Base-by-base conservation (phyloP, 2,888 invertebrate genomes). In the Torymus texanus region DNA sequence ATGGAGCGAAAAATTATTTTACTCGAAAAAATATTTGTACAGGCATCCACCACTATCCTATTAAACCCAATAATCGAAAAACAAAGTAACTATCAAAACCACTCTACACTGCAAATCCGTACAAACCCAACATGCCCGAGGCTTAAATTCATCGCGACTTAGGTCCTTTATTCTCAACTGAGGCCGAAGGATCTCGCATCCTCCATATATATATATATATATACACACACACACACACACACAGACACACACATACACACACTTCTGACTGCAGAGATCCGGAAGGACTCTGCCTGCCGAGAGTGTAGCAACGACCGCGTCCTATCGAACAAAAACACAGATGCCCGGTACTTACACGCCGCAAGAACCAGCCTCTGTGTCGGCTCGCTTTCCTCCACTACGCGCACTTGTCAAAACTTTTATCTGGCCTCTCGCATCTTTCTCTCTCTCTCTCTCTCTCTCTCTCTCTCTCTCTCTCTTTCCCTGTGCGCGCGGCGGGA, bases 361-460 rank as follows among this genome's bases (percentile, higher is more conserved):
- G 63, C 81, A 75, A 58, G 67, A 71, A 70, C 74, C 41, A 41
- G 41, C 41, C 56, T 73, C 53, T 70, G 29, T n/a, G 41, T 41
- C 41, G 71, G 65, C 65, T 78, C 71, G 67, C 72, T 53, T 70
- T 78, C 55, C 24, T 56, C 24, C 50, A 16, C 50, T 62, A 55
- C 5, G 41, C 18, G 83, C 84, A 85, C 86, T 86, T 87, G 87
- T 87, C 87, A 85, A 87, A 88, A 88, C 86, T 88, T 87, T 87
- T 86, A 88, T 87, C 86, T 83, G 75, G 74, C 62, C 82, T 84
- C 75, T 83, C 82, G 85, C 84, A 84, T 83, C 79, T 78, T 73
- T 41, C 63, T 61, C 24, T 14, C n/a, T 50, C 66, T n/a, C n/a
- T n/a, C n/a, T n/a, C n/a, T n/a, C n/a, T n/a, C 82, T 84, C 75